A percentile compares a stretch with the other conserved stretches of the same genome.
phyloP scores from a whole-genome alignment of 2,797 vertebrate species.

The Vipera latastei region DNA sequence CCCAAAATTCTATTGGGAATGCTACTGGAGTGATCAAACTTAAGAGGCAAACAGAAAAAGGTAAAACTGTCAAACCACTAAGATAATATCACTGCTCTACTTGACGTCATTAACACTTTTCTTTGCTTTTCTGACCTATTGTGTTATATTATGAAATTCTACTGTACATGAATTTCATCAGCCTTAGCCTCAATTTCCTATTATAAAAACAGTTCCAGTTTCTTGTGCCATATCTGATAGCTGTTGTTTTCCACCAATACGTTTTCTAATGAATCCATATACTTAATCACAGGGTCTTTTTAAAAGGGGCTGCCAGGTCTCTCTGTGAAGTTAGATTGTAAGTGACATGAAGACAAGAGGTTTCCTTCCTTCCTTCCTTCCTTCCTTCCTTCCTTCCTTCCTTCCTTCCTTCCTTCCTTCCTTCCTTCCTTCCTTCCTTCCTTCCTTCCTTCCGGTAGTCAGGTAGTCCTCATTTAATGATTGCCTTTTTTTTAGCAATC shows the following conservation, averaged over 20 bases:
- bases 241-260: neutral
- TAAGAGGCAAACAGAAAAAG: constrained; percentile 57
- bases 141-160: neutral
- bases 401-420: neutral
- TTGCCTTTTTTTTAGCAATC: neutral
- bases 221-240: neutral
- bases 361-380: neutral
- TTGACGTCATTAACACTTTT: neutral
- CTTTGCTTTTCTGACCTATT: neutral
- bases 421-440: neutral
- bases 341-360: neutral
- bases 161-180: neutral
- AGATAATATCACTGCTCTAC: neutral
- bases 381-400: no score
- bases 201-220: neutral
- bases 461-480: neutral
- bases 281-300: neutral
- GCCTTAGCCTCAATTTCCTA: neutral
- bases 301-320: neutral
- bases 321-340: neutral
- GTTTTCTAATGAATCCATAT: neutral
- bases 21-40: constrained; percentile 69
- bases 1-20: constrained; percentile 76
- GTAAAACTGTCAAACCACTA: constrained; percentile 21
- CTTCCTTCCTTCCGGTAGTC: neutral